Conservation (phyloP, 2,888 invertebrate species). For the Agrotis ipsilon region DNA sequence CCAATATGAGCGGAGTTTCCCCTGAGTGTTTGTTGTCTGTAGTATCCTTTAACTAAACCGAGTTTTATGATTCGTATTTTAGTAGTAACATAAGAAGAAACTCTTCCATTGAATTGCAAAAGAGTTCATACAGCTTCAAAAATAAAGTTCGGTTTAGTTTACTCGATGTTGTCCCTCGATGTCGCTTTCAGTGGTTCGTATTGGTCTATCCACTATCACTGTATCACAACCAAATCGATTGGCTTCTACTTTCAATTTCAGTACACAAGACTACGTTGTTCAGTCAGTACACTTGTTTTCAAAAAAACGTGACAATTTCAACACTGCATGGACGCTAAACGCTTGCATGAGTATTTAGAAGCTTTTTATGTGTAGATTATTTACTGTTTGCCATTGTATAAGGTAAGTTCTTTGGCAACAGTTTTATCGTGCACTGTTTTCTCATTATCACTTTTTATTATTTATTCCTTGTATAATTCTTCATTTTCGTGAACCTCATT, state of each 20-base stretch:
- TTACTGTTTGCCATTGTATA: conserved; percentile 67
- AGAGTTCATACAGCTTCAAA: background rate
- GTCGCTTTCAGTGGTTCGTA: conserved; percentile 90
- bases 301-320: conserved; percentile 77
- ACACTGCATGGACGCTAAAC: conserved; percentile 87
- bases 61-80: conserved; percentile 57
- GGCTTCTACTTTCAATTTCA: conserved; percentile 78
- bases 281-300: conserved; percentile 75
- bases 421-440: conserved; percentile 61
- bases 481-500: conserved; percentile 26
- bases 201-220: conserved; percentile 87
- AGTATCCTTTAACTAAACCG: conserved; percentile 84
- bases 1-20: conserved; percentile 86
- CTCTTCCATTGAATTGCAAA: background rate
- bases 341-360: conserved; percentile 87
- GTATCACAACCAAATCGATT: conserved; percentile 82
- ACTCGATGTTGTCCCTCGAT: conserved; percentile 90
- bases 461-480: conserved; percentile 17
- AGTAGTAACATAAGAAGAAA: background rate
- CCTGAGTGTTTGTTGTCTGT: conserved; percentile 86
- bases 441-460: conserved; percentile 45
- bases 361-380: conserved; percentile 90
- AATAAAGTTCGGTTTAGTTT: conserved; percentile 82
- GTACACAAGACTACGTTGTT: conserved; percentile 81
- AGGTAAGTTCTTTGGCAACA: conserved; percentile 72